Base-by-base conservation (phyloP, 2,113 vertebrate species). In the Oreochromis aureus region DNA sequence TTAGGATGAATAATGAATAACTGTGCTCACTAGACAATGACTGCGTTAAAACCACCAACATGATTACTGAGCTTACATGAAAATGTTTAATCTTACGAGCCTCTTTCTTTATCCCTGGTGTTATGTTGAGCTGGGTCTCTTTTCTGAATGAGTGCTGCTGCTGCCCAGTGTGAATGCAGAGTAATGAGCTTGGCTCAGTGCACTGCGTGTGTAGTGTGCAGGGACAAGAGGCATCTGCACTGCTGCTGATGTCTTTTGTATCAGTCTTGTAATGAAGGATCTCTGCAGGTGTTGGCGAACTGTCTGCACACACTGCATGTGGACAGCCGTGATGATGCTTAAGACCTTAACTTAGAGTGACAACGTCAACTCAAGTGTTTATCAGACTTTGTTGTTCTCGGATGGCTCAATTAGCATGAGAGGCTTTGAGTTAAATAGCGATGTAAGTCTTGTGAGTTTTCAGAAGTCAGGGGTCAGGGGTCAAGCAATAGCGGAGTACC, bases 101-200 rank as follows among this genome's bases (percentile, higher is more conserved):
- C 8, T 71, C 3, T 79, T 61, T 27, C 81, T 61, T 39, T 48
- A 11, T 63, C 36, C 9, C 27, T 27, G 27, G 13, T 48, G 41
- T 54, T 87, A 6, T 51, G 7, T 54, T 85, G 58, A 51, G 16
- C 41, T 22, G n/a, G 18, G 6, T 85, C 24, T 80, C 7, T 80
- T 90, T 89, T 90, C 84, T 91, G 83, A 94, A 92, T 90, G 80
- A 83, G 59, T 46, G 34, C 39, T 22, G 34, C 81, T 82, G 69
- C 73, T 66, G 32, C 56, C 48, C 56, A 87, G 83, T 46, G 54
- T 18, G 54, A 92, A 69, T 7, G 19, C 19, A 81, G 59, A 71
- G 61, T 86, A 79, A 92, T 87, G 88, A 92, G 22, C 22, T 80
- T 87, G 66, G 69, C 80, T 83, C 6, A 3, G 55, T 80, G 59